Evolutionary conservation across 2,797 vertebrate genomes (phyloP), one percentile per base, ranked within the genome.

Genomic region (Tauraco hartlaubi): DNA sequence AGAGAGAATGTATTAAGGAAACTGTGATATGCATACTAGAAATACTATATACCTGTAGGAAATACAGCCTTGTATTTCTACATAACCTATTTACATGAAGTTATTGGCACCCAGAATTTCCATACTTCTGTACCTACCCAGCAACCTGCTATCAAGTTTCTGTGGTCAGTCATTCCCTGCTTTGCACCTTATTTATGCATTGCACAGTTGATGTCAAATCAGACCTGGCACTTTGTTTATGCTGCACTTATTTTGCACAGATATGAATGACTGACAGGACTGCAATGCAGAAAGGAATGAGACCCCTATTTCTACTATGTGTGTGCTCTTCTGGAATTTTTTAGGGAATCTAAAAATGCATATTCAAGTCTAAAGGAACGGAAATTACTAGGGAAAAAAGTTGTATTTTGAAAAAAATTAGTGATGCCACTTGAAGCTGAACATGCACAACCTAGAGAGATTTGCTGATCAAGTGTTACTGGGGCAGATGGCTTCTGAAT

Each of bases 21-120:
- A 84, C 72, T 37, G 48, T 90, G 95, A 46, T 81, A 88, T 15
- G 35, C 82, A 28, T 35, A 58, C 62, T 54, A 71, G 91, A 90
- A 92, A 94, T 74, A 80, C 76, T 52, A 79, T 91, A 46, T 49
- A 28, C 78, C 59, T 87, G 72, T 49, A 87, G 79, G 71, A 92
- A 97, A 86, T 84, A 88, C 72, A 85, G 85, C 77, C 81, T 71
- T 94, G 37, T 87, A 90, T 94, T 97, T 94, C 85, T 85, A 62
- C 55, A 62, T 49, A 67, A 49, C 21, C 44, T 83, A 90, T 97
- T 88, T 96, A 58, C 92, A 86, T 54, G 44, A 52, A 93, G 83
- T 66, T 97, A 75, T 91, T 79, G 95, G 79, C 92, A 75, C 20
- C 41, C 63, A 85, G 68, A 85, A 94, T 95, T 97, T 97, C 94